These are phyloP conservation scores for Spodoptera frugiperda DNA, from an alignment of 1,140 invertebrate species.

Conservation along the genomic window DNA sequence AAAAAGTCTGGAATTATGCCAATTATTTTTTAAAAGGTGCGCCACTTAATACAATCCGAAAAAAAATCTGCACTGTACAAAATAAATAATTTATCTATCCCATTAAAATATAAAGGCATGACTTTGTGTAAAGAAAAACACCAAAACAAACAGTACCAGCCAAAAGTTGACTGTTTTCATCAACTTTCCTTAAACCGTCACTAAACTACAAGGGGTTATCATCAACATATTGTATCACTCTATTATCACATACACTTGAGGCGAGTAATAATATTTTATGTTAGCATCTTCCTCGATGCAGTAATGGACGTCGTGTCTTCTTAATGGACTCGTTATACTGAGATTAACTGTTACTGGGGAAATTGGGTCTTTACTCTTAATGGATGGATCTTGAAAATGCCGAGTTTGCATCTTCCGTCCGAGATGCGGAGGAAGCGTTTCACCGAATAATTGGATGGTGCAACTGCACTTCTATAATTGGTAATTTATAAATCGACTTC, in stretches of 20 bases:
- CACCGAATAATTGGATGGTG: constrained; percentile 49
- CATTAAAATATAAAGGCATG: too few species aligned
- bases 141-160: too few species aligned
- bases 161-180: too few species aligned
- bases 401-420: constrained; percentile 40
- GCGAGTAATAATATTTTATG: constrained; percentile 46
- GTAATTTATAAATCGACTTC: constrained; percentile 14
- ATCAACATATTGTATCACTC: constrained; percentile 15
- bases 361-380: constrained; percentile 57
- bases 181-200: neutral
- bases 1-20: too few species aligned
- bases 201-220: neutral
- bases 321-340: constrained; percentile 54
- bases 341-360: constrained; percentile 62
- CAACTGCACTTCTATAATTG: constrained; percentile 39
- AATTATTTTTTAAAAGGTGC: too few species aligned
- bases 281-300: constrained; percentile 34
- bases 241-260: constrained; percentile 6
- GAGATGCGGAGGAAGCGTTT: constrained; percentile 12
- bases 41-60: too few species aligned
- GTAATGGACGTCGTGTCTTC: constrained; percentile 40
- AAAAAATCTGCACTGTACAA: too few species aligned
- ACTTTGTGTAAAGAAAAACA: too few species aligned
- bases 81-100: too few species aligned
- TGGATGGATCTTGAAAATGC: constrained; percentile 57